A percentile compares a stretch with the other conserved stretches of the same genome.
These are phyloP conservation scores for Xanthia togata DNA, from an alignment of 2,888 invertebrate genomes.

Conservation along the genomic window DNA sequence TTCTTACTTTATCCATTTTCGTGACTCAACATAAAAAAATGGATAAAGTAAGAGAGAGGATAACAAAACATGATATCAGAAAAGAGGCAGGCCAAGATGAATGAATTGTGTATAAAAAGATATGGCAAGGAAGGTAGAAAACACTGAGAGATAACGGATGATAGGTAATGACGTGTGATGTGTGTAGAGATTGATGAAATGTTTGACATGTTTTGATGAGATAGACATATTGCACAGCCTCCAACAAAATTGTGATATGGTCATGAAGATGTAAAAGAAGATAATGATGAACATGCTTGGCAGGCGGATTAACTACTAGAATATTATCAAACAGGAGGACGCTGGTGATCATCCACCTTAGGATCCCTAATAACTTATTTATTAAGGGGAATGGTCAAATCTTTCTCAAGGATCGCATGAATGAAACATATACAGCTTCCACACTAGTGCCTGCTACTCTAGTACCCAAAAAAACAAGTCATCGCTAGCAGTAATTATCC, in stretches of 20 bases:
- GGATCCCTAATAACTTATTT: neutral
- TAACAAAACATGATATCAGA: neutral
- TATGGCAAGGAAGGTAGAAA: conserved; percentile 3
- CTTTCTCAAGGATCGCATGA: neutral
- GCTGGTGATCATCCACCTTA: neutral
- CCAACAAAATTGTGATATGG: too few species aligned
- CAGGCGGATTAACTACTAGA: neutral
- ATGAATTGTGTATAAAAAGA: conserved; percentile 19
- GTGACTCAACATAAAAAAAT: too few species aligned
- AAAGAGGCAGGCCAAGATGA: conserved; percentile 21
- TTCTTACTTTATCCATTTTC: too few species aligned
- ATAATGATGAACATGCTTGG: neutral
- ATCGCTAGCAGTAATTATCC: neutral
- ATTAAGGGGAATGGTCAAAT: neutral
- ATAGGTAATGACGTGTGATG: neutral
- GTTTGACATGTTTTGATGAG: neutral
- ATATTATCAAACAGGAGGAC: neutral
- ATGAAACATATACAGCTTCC: neutral
- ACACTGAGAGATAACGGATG: conserved; percentile 10
- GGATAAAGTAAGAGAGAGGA: neutral
- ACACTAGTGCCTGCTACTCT: neutral
- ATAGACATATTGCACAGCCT: neutral
- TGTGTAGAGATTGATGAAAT: neutral
- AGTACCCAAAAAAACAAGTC: neutral
- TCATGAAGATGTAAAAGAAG: neutral